Evolutionary conservation across 2,797 vertebrate species (phyloP), one percentile per base, ranked within the genome.

Genomic region (Megaceryle alcyon): DNA sequence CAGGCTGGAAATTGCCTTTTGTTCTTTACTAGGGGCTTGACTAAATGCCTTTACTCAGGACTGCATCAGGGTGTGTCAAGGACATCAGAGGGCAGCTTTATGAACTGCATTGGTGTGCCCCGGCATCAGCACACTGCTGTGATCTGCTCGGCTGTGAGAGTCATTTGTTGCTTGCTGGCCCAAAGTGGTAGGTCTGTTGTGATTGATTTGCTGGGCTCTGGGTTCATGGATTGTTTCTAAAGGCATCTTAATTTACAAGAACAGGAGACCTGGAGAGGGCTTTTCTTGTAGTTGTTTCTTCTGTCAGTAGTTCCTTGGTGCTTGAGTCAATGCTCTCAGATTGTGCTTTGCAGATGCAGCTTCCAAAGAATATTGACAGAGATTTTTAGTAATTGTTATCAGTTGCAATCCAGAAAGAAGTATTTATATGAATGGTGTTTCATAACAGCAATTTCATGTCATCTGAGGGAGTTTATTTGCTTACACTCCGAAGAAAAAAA

Each of bases 1-100:
- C 35, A 90, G 54, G 29, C 41, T 72, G 11, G 77, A 54, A 79
- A 77, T 41, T 14, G 78, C 68, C 78, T 97, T 97, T 96, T 95
- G 86, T 90, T 93, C 78, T 82, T 82, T 31, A 0, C 26, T 28
- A 3, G 29, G 68, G 57, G n/a, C 46, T 83, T 79, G n/a, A 16
- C 11, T 63, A 9, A n/a, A 51, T 39, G 54, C 51, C 83, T 65
- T 91, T 86, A 15, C 61, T 80, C 28, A 23, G 88, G 81, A 20
- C 78, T 80, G 81, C 90, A 14, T 4, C 18, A 37, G 96, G 81
- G 71, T 75, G 78, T 91, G 86, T 84, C 86, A 89, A 33, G 91
- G 92, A 15, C 82, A 56, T 17, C 37, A 26, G 68, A 61, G 86
- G 6, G 69, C 5, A 2, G 77, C 66, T 88, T 19, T 53, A 17